Percentiles rank a stretch among this genome's conserved stretches.
These are phyloP conservation scores for Sinosuthora webbiana DNA, from an alignment of 2,113 vertebrate genomes.

Conservation along the genomic window DNA sequence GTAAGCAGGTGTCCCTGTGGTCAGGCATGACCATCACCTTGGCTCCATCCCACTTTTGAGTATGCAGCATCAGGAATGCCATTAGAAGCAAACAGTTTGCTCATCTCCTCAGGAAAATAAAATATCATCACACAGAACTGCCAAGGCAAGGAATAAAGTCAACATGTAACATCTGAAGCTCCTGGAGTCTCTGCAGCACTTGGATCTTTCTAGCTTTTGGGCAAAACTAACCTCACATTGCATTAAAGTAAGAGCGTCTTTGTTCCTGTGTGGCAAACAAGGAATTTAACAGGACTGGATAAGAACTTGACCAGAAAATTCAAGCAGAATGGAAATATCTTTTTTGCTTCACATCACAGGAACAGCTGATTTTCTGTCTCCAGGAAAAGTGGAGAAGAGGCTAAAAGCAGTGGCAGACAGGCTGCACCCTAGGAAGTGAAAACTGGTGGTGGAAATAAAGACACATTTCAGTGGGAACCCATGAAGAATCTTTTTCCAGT, in stretches of 20 bases:
- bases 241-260: background rate
- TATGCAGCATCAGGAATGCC: background rate
- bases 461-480: fast-evolving
- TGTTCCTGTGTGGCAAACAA: background rate
- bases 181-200: background rate
- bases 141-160: background rate
- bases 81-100: background rate
- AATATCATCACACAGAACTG: background rate
- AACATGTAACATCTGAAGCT: background rate
- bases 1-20: background rate
- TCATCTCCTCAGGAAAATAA: background rate
- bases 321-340: background rate
- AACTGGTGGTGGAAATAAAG: background rate
- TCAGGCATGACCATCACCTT: background rate
- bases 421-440: background rate
- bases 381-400: background rate
- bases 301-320: background rate
- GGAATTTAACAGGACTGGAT: background rate
- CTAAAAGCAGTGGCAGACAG: background rate
- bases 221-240: background rate
- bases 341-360: background rate
- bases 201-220: background rate
- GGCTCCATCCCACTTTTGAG: background rate
- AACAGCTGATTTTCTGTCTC: background rate
- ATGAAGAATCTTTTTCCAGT: background rate